Conservation (phyloP, 1,140 invertebrate genomes). For the Papilio machaon region DNA sequence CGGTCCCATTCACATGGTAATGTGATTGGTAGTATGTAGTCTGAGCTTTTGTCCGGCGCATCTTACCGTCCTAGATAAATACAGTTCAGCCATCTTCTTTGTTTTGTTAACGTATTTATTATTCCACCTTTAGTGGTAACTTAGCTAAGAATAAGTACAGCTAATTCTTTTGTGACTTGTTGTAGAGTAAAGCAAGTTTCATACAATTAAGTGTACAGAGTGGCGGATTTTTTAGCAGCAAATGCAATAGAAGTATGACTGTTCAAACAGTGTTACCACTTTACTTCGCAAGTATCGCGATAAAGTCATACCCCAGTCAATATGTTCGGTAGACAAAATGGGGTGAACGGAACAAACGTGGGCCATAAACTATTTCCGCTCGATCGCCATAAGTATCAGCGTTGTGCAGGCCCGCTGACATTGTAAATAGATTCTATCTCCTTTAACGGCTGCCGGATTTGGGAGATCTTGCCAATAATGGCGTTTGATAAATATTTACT, state of each 20-base stretch:
- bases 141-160: neutral
- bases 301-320: slow-evolving; percentile 44
- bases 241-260: neutral
- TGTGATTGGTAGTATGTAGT: neutral
- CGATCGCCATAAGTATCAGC: slow-evolving; percentile 50
- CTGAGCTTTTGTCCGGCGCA: neutral
- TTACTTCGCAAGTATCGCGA: neutral
- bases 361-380: slow-evolving; percentile 54
- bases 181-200: neutral
- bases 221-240: neutral
- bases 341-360: slow-evolving; percentile 49
- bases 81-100: neutral
- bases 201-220: neutral
- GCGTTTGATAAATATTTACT: slow-evolving; percentile 32
- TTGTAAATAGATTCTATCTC: slow-evolving; percentile 37
- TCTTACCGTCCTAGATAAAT: slow-evolving; percentile 16
- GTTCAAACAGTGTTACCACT: neutral
- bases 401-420: slow-evolving; percentile 37
- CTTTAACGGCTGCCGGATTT: slow-evolving; percentile 29
- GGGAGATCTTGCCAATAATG: slow-evolving; percentile 25
- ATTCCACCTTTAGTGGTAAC: neutral
- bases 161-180: neutral
- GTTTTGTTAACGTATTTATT: slow-evolving; percentile 2
- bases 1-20: neutral
- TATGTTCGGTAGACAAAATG: slow-evolving; percentile 43